Base-by-base conservation (phyloP, 1,140 invertebrate species). In the Drosophila bocqueti region DNA sequence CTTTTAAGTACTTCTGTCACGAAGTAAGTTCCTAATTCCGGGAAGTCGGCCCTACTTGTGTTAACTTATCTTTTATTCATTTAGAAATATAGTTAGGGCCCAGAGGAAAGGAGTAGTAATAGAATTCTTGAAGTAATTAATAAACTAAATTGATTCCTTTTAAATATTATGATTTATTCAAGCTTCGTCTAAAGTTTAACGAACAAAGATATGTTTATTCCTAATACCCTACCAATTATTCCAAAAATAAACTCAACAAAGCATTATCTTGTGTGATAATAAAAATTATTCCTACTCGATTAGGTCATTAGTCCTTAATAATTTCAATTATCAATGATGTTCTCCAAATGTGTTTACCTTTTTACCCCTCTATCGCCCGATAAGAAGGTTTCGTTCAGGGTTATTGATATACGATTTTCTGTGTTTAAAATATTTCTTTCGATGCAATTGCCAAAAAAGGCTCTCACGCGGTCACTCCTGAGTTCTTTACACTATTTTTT, bases 381-480 rank as follows among this genome's bases (percentile, higher is more conserved):
- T 61, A 61, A 61, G 58, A 18, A 2, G 11, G 7, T 47, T 47
- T 13, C 18, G 38, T 31, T 46, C 18, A 47, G 29, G 29, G 16
- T 36, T 55, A 62, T 62, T 62, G 31, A 54, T 62, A 18, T 62
- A 38, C 16, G 15, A 43, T 43, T 43, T 13, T 34, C 29, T 26
- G 34, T 34, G 36, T 24, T 18, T n/a, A 7, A 59, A 59, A 59
- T 4, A 60, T 34, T 60, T 9, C 13, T 24, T 5, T 24, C 6
- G 3, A 16, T 58, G 24, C 13, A n/a, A 42, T 10, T 26, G 2
- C 16, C 16, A 21, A 21, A 43, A 7, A 31, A 31, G 29, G 10
- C 16, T 43, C 54, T 34, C 54, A 59, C 36, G 61, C 50, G 62
- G 26, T 64, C 36, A 64, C 16, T 43, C 4, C 18, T 11, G 3